Base-by-base conservation (phyloP, 2,113 vertebrate species). In the Vimba vimba region DNA sequence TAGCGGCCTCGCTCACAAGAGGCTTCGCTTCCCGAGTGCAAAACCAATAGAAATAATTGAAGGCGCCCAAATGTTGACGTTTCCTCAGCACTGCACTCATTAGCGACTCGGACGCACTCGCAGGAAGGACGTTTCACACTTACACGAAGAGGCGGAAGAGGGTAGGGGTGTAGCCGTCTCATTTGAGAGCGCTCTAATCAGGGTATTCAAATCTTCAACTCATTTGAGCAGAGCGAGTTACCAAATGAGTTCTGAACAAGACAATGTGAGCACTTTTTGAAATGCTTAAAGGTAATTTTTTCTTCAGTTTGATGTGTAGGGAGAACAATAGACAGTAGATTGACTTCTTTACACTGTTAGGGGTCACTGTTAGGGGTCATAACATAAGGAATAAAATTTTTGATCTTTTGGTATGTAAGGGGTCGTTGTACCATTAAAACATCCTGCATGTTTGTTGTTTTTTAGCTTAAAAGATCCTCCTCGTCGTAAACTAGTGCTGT, bases 41-140 rank as follows among this genome's bases (percentile, higher is more conserved):
- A 87, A 60, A 83, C 79, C 86, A 79, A 84, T n/a, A 80, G 55
- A 76, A 88, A 86, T 84, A 84, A 84, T 86, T 84, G 80, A 25
- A 62, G 21, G 36, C 36, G 50, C 81, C 75, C 81, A 36, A 74
- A 57, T 27, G 75, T 66, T 45, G 60, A 45, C 43, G 27, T 19
- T 36, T 71, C 71, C 59, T 80, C 5, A 11, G 27, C 82, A 23
- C 71, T 79, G 27, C 27, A 45, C 66, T 89, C 84, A 87, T 86
- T 89, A 87, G 83, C 43, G 15, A 69, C 66, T 75, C 79, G 47
- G 60, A 82, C 3, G 2, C 27, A n/a, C 69, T 45, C 33, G 8
- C 80, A 47, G 60, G 75, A 57, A 66, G 57, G 66, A 76, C n/a
- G 43, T 75, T 57, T 27, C 43, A 50, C 71, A 76, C 71, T 82